A percentile compares a stretch with the other conserved stretches of the same genome.
Evolutionary conservation across 2,888 invertebrate genomes (phyloP).

Genomic region (Seira sanloemensis): DNA sequence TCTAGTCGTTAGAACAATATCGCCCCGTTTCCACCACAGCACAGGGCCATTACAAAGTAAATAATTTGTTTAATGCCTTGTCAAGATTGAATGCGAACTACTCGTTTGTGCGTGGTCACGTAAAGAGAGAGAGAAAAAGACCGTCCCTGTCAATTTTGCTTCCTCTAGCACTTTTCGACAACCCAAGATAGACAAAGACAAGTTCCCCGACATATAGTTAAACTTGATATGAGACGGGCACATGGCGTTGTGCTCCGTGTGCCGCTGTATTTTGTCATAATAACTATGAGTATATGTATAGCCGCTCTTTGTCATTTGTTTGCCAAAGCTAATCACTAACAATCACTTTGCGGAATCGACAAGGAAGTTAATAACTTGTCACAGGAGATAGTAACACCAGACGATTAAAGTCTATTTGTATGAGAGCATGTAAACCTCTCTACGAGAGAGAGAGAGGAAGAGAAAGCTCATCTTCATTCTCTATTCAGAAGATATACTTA

Average conservation of each 20-base stretch:
- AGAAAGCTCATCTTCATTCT: conserved; percentile 17
- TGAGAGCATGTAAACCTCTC: neutral
- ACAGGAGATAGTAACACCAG: conserved; percentile 22
- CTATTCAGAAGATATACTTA: neutral
- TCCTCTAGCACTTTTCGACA: neutral
- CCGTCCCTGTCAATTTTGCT: neutral
- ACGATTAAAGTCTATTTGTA: neutral
- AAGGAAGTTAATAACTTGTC: conserved; percentile 60
- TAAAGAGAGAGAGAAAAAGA: no score
- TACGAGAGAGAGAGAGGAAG: neutral
- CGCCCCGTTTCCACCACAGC: no score
- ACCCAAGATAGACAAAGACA: neutral
- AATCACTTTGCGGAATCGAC: conserved; percentile 52
- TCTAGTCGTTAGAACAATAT: no score
- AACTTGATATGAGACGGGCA: neutral
- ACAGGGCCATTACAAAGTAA: no score
- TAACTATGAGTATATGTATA: no score
- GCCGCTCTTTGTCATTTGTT: conserved; percentile 60
- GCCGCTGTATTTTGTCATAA: no score
- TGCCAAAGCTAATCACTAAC: conserved; percentile 61
- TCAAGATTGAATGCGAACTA: no score
- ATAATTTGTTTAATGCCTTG: no score
- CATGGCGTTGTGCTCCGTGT: no score
- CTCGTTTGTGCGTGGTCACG: neutral
- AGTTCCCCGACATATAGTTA: neutral